Evolutionary conservation across 1,140 invertebrate genomes (phyloP), one percentile per base, ranked within the genome.

Genomic region (Brachionus plicatilis): DNA sequence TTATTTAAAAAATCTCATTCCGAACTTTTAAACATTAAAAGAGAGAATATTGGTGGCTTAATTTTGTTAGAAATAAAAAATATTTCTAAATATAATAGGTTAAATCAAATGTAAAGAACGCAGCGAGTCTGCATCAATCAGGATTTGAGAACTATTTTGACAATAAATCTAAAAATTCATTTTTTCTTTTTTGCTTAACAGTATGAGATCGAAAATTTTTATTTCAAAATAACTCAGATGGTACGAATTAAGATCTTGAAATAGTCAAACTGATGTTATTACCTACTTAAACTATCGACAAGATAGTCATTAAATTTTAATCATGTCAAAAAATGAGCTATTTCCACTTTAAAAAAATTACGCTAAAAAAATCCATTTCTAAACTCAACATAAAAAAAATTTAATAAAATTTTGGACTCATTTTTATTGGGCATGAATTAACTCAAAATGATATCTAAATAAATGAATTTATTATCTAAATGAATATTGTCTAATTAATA

Each of bases 21-120:
- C 68, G 68, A 72, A 72, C 68, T 72, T 72, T 72, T 72, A 72
- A 72, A 43, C 68, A 72, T 45, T 45, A 72, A 72, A 70, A 45
- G 17, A 29, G 33, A 68, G 33, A 68, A 68, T 68, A 68, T 33
- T 33, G n/a, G 12, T 33, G 9, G 3, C 33, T 12, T n/a, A n/a
- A 33, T 68, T 41, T 68, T 12, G 11, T 33, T 68, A 11, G 66
- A n/a, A 37, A 70, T 3, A 20, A 72, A 72, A 72, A 37, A 41
- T 72, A 43, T 72, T 72, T 72, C 17, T 41, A 41, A 43, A 41
- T 20, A 72, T 72, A 72, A 72, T 41, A 72, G 68, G 68, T 72
- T 72, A 72, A 72, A 72, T 72, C 68, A 72, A 72, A 45, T 72
- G 68, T 72, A 8, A 72, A 72, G 41, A 72, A 72, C 17, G n/a